A percentile compares a stretch with the other conserved stretches of the same genome.
Evolutionary conservation across 1,140 invertebrate genomes (phyloP).

Genomic region (Drosophila tristis): DNA sequence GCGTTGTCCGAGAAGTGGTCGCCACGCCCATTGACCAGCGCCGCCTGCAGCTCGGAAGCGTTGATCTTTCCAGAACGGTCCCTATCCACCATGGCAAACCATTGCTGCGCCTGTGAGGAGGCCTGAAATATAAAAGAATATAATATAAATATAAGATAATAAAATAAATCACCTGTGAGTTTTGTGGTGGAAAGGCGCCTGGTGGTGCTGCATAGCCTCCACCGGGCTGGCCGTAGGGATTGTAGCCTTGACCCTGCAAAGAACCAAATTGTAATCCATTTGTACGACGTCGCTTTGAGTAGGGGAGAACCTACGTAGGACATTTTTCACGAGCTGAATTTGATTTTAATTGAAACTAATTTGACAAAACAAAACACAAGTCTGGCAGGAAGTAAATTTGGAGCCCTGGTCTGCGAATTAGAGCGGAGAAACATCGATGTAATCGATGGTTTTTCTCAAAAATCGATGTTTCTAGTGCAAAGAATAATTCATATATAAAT

Average conservation of each 20-base stretch:
- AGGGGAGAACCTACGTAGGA: conserved; percentile 59
- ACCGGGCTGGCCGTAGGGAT: conserved; percentile 64
- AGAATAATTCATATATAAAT: no score
- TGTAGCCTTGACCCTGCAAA: conserved; percentile 67
- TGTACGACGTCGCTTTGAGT: not conserved
- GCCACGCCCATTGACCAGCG: conserved; percentile 94
- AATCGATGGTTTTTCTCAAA: no score
- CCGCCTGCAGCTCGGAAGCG: conserved; percentile 90
- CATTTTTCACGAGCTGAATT: conserved; percentile 49
- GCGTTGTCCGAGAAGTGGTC: conserved; percentile 93
- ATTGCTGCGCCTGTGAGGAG: conserved; percentile 89
- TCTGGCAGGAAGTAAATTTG: not conserved
- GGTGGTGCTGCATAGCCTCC: conserved; percentile 74
- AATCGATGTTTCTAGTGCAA: no score
- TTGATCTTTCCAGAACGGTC: conserved; percentile 93
- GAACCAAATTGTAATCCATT: not conserved
- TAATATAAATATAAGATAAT: no score
- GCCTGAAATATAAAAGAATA: no score
- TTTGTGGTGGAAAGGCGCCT: conserved; percentile 80
- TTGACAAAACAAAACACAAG: conserved; percentile 23
- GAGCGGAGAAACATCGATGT: no score
- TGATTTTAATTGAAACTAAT: conserved; percentile 24
- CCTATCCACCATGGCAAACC: conserved; percentile 93
- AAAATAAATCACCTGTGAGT: conserved; percentile 60
- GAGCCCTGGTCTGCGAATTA: no score